Base-by-base conservation (phyloP, 2,888 invertebrate species). In the Antheraea assamensis region DNA sequence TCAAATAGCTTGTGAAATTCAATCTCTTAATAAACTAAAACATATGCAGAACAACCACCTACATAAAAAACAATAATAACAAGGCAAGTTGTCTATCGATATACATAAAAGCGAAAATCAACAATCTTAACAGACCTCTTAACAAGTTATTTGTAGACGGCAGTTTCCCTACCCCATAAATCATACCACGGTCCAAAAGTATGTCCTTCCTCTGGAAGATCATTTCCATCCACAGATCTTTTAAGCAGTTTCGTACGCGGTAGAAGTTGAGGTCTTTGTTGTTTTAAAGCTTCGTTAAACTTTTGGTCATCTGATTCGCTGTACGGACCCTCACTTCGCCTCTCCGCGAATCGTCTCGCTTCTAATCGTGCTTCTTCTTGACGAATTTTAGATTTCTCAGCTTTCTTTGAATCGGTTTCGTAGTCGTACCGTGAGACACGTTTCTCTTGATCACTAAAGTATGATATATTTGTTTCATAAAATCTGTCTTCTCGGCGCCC, bases 131-230 rank as follows among this genome's bases (percentile, higher is more conserved):
- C 87, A 86, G 84, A 88, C 87, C 87, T 87, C 77, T 74, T 76
- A 78, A 30, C 75, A 76, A 77, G 21, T 68, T 95, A 96, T 84
- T 95, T 95, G 87, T 95, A 95, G 81, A 96, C 96, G 49, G 96
- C 96, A 66, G 96, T 95, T 89, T 97, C 97, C 74, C 96, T 95
- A 49, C 96, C 98, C 98, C 98, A 98, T 77, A 98, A 95, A 90
- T 98, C 98, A 85, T 98, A 98, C 98, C 98, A 98, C 0, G 98
- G 98, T 1, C 98, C 98, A 87, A 97, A 98, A 79, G 96, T 96
- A 84, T 97, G 97, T 17, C 96, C 96, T 74, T 95, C 95, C 83
- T 95, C 95, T 72, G 94, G 94, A 76, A 95, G 89, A 79, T 95
- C 95, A 74, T 84, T 88, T 75, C 89, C 90, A 75, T 95, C 95